Percentiles rank a stretch among this genome's conserved stretches.
Conservation (phyloP, 2,797 vertebrate genomes). For the Danio jaintianensis region DNA sequence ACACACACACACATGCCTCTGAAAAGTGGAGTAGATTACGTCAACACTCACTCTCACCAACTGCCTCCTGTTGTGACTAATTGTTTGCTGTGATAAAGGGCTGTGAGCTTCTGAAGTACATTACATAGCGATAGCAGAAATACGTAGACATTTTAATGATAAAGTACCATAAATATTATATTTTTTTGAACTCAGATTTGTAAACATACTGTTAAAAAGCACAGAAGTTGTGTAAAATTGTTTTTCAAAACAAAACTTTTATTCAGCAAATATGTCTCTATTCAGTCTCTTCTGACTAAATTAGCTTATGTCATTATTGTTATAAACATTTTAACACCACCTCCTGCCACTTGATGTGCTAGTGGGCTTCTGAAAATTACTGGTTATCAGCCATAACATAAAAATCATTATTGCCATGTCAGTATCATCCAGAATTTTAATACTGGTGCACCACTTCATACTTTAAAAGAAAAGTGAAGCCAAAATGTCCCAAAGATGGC, state of each 20-base stretch:
- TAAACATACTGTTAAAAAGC: background rate
- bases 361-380: background rate
- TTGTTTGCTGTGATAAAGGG: constrained; percentile 53
- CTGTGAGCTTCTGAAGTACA: constrained; percentile 46
- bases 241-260: no score
- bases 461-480: no score
- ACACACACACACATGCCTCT: constrained; percentile 11
- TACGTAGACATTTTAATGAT: constrained; percentile 12
- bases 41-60: constrained; percentile 52
- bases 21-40: constrained; percentile 31
- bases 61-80: constrained; percentile 56
- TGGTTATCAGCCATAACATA: background rate
- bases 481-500: no score
- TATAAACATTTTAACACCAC: no score
- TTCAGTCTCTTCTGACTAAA: no score
- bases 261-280: no score
- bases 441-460: background rate
- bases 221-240: background rate
- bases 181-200: background rate
- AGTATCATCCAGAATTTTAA: background rate
- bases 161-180: background rate
- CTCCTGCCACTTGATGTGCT: no score
- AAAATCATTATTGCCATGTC: background rate
- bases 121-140: constrained; percentile 43
- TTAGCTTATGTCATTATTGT: no score